These are phyloP conservation scores for Leguminivora glycinivorella DNA, from an alignment of 1,140 invertebrate species.

Conservation along the genomic window DNA sequence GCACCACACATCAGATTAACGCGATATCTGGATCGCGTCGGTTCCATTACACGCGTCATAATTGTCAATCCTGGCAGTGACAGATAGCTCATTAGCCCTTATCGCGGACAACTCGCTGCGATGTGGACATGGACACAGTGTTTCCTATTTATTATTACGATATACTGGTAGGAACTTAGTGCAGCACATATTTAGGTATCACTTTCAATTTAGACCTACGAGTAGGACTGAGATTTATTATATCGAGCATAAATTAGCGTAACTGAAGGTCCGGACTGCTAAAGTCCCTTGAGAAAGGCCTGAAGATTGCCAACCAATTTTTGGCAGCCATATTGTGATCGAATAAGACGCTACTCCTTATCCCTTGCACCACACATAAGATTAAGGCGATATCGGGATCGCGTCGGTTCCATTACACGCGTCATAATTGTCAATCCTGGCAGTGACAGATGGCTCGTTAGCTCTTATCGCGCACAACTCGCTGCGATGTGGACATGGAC, in stretches of 20 bases:
- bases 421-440: slow-evolving; percentile 27
- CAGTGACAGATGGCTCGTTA: slow-evolving; percentile 23
- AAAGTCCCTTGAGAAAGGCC: no score
- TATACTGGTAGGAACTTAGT: no score
- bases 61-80: slow-evolving; percentile 26
- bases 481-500: neutral
- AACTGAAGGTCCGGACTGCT: no score
- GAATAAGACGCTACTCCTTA: no score
- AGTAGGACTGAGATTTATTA: no score
- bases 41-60: slow-evolving; percentile 22
- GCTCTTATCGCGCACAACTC: neutral
- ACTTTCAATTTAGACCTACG: no score
- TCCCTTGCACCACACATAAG: neutral
- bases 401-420: slow-evolving; percentile 16
- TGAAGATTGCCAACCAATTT: no score
- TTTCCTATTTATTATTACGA: neutral
- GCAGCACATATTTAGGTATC: no score
- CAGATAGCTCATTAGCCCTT: slow-evolving; percentile 20
- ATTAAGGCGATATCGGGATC: slow-evolving; percentile 8
- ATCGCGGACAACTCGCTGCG: slow-evolving; percentile 4
- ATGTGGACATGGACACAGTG: neutral
- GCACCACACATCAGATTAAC: neutral
- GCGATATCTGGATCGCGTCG: slow-evolving; percentile 6
- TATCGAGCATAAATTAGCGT: no score
- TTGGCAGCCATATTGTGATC: no score